phyloP scores from a whole-genome alignment of 2,888 invertebrate species.

The Morpho deidamia region DNA sequence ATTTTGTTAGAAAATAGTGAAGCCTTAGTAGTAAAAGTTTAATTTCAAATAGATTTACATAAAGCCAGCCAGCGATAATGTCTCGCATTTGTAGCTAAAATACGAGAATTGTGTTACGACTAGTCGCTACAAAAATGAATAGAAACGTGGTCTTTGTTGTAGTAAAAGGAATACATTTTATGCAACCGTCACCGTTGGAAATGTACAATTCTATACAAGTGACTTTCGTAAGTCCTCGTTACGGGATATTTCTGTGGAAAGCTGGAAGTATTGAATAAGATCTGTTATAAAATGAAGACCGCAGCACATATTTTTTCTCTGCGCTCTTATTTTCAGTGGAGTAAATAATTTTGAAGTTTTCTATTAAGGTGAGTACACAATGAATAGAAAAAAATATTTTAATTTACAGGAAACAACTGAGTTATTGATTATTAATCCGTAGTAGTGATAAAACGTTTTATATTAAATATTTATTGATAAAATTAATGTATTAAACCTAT shows the following conservation, averaged over 20 bases:
- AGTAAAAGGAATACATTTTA: conserved; percentile 58
- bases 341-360: no score
- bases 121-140: conserved; percentile 61
- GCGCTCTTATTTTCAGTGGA: not conserved
- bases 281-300: not conserved
- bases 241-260: conserved; percentile 6
- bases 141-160: conserved; percentile 21
- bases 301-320: conserved; percentile 4
- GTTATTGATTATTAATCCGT: no score
- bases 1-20: not conserved
- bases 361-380: no score
- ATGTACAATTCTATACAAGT: conserved; percentile 9
- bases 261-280: conserved; percentile 9
- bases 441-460: no score
- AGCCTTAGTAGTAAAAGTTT: conserved; percentile 28
- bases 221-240: conserved; percentile 7
- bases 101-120: conserved; percentile 62
- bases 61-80: conserved; percentile 68
- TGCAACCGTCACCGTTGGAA: conserved; percentile 33
- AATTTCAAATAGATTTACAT: conserved; percentile 70
- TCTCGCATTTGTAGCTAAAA: conserved; percentile 67
- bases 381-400: no score
- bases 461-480: no score
- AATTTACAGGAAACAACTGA: no score
- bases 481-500: no score